phyloP scores from a whole-genome alignment of 2,888 invertebrate genomes.

The Atrina japonica region DNA sequence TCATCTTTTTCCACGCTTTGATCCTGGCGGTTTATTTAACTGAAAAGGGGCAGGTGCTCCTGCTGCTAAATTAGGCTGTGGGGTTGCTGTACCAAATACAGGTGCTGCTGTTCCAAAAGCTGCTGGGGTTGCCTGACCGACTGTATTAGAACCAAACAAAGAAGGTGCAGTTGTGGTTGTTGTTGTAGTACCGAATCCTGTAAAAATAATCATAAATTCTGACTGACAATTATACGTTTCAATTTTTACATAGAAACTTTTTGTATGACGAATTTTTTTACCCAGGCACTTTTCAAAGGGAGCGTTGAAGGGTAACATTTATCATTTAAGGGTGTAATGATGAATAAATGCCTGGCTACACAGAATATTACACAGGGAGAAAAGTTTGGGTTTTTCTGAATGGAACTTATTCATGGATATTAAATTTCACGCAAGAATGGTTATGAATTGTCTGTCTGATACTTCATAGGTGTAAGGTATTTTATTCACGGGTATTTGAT shows the following conservation, averaged over 20 bases:
- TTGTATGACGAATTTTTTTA: too few relatives aligned
- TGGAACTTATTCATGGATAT: too few relatives aligned
- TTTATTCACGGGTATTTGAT: too few relatives aligned
- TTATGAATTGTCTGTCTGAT: too few relatives aligned
- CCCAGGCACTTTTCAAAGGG: too few relatives aligned
- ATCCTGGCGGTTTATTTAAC: slow-evolving; percentile 77
- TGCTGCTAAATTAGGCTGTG: slow-evolving; percentile 52
- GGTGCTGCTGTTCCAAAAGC: slow-evolving; percentile 50
- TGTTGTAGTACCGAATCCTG: slow-evolving; percentile 52
- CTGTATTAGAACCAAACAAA: slow-evolving; percentile 35
- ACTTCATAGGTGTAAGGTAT: too few relatives aligned
- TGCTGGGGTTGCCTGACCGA: slow-evolving; percentile 41
- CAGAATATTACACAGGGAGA: too few relatives aligned
- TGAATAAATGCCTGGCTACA: too few relatives aligned
- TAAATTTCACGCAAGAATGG: too few relatives aligned
- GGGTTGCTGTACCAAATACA: slow-evolving; percentile 46
- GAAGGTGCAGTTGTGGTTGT: slow-evolving; percentile 46
- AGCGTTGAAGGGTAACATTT: too few relatives aligned
- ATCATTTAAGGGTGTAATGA: too few relatives aligned
- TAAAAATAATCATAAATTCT: not conserved
- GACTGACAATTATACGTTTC: not conserved
- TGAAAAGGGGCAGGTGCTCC: slow-evolving; percentile 74
- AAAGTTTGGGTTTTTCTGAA: too few relatives aligned
- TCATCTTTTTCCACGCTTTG: slow-evolving; percentile 78
- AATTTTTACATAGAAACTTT: not conserved